Percentiles rank a stretch among this genome's conserved stretches.
Conservation (phyloP, 2,113 vertebrate genomes). For the Orycteropus afer region DNA sequence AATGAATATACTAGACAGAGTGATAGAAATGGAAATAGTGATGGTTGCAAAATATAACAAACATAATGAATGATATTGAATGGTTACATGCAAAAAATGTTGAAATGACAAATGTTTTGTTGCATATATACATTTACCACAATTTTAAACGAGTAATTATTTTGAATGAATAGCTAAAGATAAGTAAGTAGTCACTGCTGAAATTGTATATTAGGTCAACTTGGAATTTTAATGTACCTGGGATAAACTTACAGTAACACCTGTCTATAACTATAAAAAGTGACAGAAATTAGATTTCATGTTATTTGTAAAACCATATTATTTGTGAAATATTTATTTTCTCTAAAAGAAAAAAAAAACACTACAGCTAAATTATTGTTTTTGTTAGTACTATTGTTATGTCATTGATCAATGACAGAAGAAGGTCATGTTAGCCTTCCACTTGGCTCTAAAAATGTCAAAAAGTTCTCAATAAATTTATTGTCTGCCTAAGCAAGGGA, state of each 20-base stretch:
- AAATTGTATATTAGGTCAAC: neutral
- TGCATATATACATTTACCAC: neutral
- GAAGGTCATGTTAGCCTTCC: neutral
- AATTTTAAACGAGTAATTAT: neutral
- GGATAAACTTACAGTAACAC: neutral
- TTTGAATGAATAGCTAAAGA: neutral
- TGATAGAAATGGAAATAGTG: neutral
- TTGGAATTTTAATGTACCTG: neutral
- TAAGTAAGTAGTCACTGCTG: neutral
- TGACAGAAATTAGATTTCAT: neutral
- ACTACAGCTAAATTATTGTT: neutral
- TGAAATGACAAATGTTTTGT: neutral
- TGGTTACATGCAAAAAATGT: neutral
- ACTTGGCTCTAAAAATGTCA: conserved; percentile 42
- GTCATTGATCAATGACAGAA: neutral
- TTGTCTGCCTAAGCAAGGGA: conserved; percentile 32
- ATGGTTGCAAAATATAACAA: neutral
- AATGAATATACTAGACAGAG: neutral
- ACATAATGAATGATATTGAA: too few relatives aligned
- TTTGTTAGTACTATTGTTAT: neutral
- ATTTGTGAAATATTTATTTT: too few relatives aligned
- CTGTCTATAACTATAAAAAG: neutral
- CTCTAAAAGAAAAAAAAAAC: neutral
- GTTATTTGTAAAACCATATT: neutral
- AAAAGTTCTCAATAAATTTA: neutral